Evolutionary conservation across 2,113 vertebrate species (phyloP).

Genomic region (Dolichallabes microphthalmus): DNA sequence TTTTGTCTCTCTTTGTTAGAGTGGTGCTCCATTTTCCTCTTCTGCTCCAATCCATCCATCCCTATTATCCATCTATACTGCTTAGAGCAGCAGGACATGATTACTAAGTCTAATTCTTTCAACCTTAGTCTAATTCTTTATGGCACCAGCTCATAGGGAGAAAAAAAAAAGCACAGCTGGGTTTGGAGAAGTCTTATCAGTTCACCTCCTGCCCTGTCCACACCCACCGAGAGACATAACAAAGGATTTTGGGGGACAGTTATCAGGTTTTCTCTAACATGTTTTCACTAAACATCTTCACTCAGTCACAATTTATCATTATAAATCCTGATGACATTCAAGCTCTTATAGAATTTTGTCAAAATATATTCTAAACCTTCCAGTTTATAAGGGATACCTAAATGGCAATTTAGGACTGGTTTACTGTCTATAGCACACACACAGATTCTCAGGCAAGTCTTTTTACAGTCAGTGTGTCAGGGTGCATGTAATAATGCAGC

Average conservation of each 20-base stretch:
- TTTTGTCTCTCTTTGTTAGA: background rate
- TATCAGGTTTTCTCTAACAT: background rate
- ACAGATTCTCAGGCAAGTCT: background rate
- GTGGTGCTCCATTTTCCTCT: background rate
- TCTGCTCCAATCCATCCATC: background rate
- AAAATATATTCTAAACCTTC: background rate
- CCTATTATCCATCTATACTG: too few relatives aligned
- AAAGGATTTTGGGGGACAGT: conserved; percentile 25
- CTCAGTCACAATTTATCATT: background rate
- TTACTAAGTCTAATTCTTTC: too few relatives aligned
- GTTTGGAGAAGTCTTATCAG: conserved; percentile 52
- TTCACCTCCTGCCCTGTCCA: conserved; percentile 3
- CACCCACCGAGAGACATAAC: background rate
- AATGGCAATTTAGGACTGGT: background rate
- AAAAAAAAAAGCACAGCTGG: conserved; percentile 45
- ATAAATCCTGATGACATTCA: background rate
- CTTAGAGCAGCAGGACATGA: too few relatives aligned
- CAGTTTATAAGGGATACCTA: background rate
- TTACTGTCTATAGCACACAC: background rate
- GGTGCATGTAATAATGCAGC: conserved; percentile 10
- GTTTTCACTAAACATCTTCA: background rate
- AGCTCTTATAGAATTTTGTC: background rate
- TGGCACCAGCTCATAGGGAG: conserved; percentile 12
- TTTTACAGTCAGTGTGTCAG: conserved; percentile 1
- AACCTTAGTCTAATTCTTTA: background rate